phyloP scores from a whole-genome alignment of 2,888 invertebrate species.

The Linyphia triangularis region DNA sequence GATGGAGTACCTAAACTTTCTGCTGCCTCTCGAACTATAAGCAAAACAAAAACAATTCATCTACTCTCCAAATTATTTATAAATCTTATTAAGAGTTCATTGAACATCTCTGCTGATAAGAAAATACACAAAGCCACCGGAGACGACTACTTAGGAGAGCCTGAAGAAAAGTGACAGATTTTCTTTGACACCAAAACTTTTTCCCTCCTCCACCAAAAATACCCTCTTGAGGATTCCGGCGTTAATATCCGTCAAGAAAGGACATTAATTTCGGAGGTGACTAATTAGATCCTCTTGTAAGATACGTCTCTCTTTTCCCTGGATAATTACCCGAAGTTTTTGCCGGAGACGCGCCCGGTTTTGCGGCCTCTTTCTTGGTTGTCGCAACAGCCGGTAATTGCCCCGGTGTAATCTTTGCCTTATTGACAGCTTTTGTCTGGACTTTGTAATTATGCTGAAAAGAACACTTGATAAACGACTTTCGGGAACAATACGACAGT shows the following conservation, averaged over 20 bases:
- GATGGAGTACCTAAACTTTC: neutral
- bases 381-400: constrained; percentile 35
- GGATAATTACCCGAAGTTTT: constrained; percentile 50
- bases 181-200: neutral
- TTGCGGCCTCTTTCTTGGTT: constrained; percentile 30
- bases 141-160: neutral
- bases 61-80: neutral
- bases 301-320: constrained; percentile 51
- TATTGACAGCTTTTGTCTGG: constrained; percentile 57
- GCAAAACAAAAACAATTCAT: neutral
- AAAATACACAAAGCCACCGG: neutral
- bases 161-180: neutral
- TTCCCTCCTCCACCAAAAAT: constrained; percentile 11
- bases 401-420: constrained; percentile 32
- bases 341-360: constrained; percentile 8
- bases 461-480: constrained; percentile 29
- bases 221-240: constrained; percentile 42
- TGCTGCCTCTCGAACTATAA: neutral
- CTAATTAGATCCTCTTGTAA: constrained; percentile 58
- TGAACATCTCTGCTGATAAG: neutral
- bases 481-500: constrained; percentile 1
- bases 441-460: constrained; percentile 42
- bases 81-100: neutral
- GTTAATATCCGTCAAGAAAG: constrained; percentile 57
- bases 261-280: constrained; percentile 54